A percentile compares a stretch with the other conserved stretches of the same genome.
These are phyloP conservation scores for Gallinago paraguaiae DNA, from an alignment of 2,113 vertebrate genomes.

Conservation along the genomic window DNA sequence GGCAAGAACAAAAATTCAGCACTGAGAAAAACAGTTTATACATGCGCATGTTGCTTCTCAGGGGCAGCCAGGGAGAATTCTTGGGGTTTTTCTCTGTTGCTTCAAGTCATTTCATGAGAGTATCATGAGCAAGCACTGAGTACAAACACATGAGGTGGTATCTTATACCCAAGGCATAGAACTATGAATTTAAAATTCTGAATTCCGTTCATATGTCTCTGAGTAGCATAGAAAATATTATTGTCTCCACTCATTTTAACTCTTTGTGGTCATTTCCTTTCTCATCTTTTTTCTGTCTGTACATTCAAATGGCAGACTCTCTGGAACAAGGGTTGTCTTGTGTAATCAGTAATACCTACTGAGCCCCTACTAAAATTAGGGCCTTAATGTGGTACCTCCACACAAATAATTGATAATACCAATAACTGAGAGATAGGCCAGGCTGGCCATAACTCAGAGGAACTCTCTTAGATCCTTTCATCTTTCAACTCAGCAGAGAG, in stretches of 20 bases:
- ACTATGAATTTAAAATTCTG: neutral
- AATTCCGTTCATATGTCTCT: neutral
- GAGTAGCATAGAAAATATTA: neutral
- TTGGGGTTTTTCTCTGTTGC: neutral
- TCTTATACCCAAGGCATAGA: neutral
- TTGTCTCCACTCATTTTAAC: neutral
- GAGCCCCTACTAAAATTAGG: neutral
- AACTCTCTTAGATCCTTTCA: neutral
- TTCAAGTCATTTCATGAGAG: neutral
- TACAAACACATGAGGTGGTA: neutral
- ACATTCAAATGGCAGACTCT: neutral
- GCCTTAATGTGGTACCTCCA: neutral
- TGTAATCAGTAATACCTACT: neutral
- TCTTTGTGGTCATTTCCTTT: neutral
- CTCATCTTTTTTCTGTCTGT: neutral
- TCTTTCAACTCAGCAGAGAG: constrained; percentile 16
- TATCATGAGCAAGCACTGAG: neutral
- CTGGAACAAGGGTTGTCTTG: neutral
- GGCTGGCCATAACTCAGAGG: neutral
- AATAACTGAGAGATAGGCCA: neutral
- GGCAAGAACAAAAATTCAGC: neutral
- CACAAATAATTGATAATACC: neutral
- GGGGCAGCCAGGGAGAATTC: neutral
- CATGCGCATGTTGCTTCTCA: neutral
- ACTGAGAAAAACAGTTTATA: neutral